A percentile compares a stretch with the other conserved stretches of the same genome.
Conservation (phyloP, 1,140 invertebrate genomes). For the Drosophila mauritiana region DNA sequence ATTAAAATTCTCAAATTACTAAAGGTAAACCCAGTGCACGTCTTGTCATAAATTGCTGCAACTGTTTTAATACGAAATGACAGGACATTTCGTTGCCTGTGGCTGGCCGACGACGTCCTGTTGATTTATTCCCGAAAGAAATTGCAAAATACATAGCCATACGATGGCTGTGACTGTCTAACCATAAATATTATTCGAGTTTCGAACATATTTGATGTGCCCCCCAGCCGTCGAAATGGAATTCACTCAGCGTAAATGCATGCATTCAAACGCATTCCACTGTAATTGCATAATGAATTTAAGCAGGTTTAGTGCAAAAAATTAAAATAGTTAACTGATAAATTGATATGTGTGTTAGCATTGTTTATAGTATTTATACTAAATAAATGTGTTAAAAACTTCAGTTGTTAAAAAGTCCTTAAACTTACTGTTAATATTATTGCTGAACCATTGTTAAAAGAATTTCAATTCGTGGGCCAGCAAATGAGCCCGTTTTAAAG, state of each 20-base stretch:
- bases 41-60: slow-evolving; percentile 52
- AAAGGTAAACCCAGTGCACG: slow-evolving; percentile 55
- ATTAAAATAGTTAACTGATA: too few relatives aligned
- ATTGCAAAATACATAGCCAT: slow-evolving; percentile 10
- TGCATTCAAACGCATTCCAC: not conserved
- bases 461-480: not conserved
- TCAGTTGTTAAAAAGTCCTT: too few relatives aligned
- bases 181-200: slow-evolving; percentile 28
- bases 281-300: not conserved
- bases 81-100: slow-evolving; percentile 22
- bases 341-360: too few relatives aligned
- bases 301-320: not conserved
- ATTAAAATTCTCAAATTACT: slow-evolving; percentile 76
- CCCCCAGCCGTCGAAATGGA: not conserved
- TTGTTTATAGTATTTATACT: too few relatives aligned
- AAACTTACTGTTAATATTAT: too few relatives aligned
- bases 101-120: slow-evolving; percentile 25
- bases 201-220: slow-evolving; percentile 16
- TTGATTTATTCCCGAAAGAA: slow-evolving; percentile 47
- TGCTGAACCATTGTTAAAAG: too few relatives aligned
- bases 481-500: slow-evolving; percentile 4
- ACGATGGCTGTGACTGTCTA: not conserved
- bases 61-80: slow-evolving; percentile 45
- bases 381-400: too few relatives aligned
- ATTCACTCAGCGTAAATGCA: not conserved